phyloP scores from a whole-genome alignment of 2,888 invertebrate species.

The Yponomeuta malinellus region DNA sequence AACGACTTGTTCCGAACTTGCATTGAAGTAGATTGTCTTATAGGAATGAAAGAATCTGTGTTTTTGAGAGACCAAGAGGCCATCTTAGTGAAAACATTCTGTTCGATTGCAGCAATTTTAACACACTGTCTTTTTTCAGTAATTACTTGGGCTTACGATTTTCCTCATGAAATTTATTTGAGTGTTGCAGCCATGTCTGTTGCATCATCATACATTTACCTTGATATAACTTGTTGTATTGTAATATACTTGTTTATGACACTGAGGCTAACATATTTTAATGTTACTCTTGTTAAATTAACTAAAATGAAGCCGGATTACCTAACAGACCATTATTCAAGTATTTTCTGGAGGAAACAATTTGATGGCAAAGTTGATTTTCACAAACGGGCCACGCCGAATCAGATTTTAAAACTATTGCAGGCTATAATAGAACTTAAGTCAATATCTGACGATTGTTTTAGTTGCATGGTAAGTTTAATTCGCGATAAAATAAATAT shows the following conservation, averaged over 20 bases:
- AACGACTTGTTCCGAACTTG: constrained; percentile 32
- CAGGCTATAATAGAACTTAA: constrained; percentile 37
- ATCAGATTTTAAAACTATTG: constrained; percentile 34
- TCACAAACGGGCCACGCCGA: constrained; percentile 29
- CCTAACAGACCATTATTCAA: constrained; percentile 36
- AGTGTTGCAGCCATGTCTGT: constrained; percentile 24
- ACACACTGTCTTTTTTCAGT: not conserved
- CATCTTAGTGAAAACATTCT: constrained; percentile 24
- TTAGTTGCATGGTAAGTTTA: constrained; percentile 38
- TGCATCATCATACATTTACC: constrained; percentile 36
- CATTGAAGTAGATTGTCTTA: constrained; percentile 42
- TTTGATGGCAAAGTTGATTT: constrained; percentile 39
- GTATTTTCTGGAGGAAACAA: constrained; percentile 40
- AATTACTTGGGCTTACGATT: not conserved
- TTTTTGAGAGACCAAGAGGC: constrained; percentile 42
- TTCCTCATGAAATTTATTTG: not conserved
- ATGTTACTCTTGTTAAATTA: constrained; percentile 45
- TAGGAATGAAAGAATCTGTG: constrained; percentile 45
- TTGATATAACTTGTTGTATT: constrained; percentile 36
- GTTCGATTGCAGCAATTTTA: not conserved
- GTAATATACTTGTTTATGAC: constrained; percentile 31
- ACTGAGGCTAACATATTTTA: constrained; percentile 44
- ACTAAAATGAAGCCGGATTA: constrained; percentile 38
- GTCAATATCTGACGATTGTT: constrained; percentile 31
- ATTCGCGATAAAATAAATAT: too few relatives aligned